Base-by-base conservation (phyloP, 2,797 vertebrate species). In the Allobates femoralis region DNA sequence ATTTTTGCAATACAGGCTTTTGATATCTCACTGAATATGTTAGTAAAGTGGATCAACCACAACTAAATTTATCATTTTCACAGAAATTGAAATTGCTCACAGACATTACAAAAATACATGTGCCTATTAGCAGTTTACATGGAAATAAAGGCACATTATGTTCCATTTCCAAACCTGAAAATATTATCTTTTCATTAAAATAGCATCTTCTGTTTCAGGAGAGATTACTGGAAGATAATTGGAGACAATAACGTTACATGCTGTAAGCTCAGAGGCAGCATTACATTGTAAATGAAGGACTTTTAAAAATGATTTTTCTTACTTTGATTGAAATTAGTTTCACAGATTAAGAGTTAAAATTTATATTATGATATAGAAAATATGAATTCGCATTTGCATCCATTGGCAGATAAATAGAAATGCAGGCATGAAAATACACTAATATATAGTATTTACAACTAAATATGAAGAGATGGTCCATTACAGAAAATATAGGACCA, bases 281-380 rank as follows among this genome's bases (percentile, higher is more conserved):
- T 55, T 64, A 79, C 60, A 56, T 79, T 81, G 82, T 60, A 67
- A 76, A 81, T 84, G 81, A 85, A 81, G 76, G 77, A 88, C 71
- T 85, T 81, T 75, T 34, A 76, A 86, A 81, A 37, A 37, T 28
- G 28, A 89, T 89, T 93, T 90, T 75, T 79, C 91, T 92, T 90
- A 88, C 88, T 89, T 90, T 91, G 91, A 91, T 90, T 91, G 90
- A 92, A 90, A 89, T 89, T 88, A 88, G 90, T 90, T 90, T 89
- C 90, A 88, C 90, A 91, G 90, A 92, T 90, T 90, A 91, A 93
- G 89, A 90, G 89, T 90, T 86, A 90, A n/a, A 89, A 91, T 93
- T 92, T 91, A 90, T 90, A 90, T 92, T 90, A 92, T 91, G 92
- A 91, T 91, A 74, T 73, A 46, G 30, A 50, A 74, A 74, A 46